Conservation (phyloP, 1,140 invertebrate genomes). For the Euglossa dilemma region DNA sequence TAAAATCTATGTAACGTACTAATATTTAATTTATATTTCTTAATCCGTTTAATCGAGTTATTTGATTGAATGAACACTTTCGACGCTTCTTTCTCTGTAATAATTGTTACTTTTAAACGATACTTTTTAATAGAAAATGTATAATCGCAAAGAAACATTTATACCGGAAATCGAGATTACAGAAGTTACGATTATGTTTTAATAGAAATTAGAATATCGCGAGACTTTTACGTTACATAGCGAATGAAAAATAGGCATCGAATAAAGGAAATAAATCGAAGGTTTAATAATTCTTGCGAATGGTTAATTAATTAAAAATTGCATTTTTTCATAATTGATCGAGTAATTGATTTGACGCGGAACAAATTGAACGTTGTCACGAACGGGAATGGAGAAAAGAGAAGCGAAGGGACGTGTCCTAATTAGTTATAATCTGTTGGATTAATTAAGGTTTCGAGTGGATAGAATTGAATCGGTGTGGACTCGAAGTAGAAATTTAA, state of each 20-base stretch:
- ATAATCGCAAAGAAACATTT: background rate
- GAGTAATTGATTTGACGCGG: conserved; percentile 22
- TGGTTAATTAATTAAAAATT: background rate
- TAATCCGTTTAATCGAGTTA: background rate
- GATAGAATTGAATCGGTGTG: conserved; percentile 2
- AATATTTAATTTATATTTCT: background rate
- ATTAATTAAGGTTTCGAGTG: conserved; percentile 18
- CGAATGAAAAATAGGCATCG: background rate
- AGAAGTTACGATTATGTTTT: background rate
- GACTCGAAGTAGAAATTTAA: conserved; percentile 29
- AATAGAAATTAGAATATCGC: background rate
- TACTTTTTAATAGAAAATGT: background rate
- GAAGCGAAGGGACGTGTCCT: background rate
- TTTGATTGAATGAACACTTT: background rate
- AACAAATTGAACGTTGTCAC: conserved; percentile 10
- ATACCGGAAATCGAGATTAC: conserved; percentile 9
- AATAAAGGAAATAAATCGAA: background rate
- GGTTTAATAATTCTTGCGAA: background rate
- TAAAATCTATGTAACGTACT: background rate
- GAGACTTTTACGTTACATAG: background rate
- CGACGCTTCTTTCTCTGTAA: background rate
- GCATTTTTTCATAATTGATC: background rate
- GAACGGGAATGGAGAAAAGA: background rate
- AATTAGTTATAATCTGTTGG: conserved; percentile 15
- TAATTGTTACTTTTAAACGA: background rate